Evolutionary conservation across 2,888 invertebrate species (phyloP).

Genomic region (Steromphala cineraria): DNA sequence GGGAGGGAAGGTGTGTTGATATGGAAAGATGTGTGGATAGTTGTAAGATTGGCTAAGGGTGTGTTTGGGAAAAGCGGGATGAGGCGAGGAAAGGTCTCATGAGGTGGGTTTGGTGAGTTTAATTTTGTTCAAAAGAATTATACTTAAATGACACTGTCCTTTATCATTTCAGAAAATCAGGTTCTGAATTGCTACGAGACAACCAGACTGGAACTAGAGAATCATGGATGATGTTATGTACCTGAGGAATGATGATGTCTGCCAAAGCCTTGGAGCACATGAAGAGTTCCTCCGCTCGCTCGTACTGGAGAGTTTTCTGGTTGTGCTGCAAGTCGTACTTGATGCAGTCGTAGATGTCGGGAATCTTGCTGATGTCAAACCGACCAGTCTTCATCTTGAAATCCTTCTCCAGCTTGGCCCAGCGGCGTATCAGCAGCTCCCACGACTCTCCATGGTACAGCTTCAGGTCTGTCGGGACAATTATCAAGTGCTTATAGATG

Average conservation of each 20-base stretch:
- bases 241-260: slow-evolving; percentile 98
- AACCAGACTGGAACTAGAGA: too few relatives aligned
- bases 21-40: too few relatives aligned
- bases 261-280: slow-evolving; percentile 97
- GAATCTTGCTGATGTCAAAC: slow-evolving; percentile 98
- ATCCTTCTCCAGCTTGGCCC: slow-evolving; percentile 99
- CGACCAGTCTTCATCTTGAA: slow-evolving; percentile 91
- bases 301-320: slow-evolving; percentile 91
- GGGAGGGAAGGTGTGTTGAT: too few relatives aligned
- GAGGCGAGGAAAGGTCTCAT: too few relatives aligned
- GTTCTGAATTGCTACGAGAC: too few relatives aligned
- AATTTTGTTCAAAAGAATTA: too few relatives aligned
- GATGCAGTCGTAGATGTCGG: slow-evolving; percentile 99
- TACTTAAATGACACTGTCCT: too few relatives aligned
- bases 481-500: not conserved
- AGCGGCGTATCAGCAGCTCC: slow-evolving; percentile 97
- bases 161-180: too few relatives aligned
- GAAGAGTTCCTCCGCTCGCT: slow-evolving; percentile 79
- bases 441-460: slow-evolving; percentile 99
- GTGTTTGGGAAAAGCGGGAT: too few relatives aligned
- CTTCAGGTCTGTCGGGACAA: slow-evolving; percentile 84
- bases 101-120: too few relatives aligned
- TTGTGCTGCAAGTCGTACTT: slow-evolving; percentile 98
- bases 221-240: slow-evolving; percentile 65
- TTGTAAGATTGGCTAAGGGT: too few relatives aligned